phyloP scores from a whole-genome alignment of 1,140 invertebrate genomes.

The Centruroides sculpturatus region DNA sequence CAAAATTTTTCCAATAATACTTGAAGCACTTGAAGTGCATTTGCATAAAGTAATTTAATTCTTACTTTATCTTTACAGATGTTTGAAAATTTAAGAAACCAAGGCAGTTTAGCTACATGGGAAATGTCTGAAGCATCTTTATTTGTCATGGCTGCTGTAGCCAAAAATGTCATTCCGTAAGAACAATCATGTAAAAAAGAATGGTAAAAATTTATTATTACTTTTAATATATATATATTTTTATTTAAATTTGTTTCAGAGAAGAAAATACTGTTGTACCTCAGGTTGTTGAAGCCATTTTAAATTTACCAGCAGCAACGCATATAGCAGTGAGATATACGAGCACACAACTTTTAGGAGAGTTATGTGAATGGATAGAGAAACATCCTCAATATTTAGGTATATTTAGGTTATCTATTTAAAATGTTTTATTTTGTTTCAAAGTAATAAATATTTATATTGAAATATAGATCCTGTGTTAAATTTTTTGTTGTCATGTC shows the following conservation, averaged over 20 bases:
- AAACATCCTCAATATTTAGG: conserved; percentile 57
- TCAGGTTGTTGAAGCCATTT: conserved; percentile 78
- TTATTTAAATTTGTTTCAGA: conserved; percentile 33
- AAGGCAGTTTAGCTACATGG: conserved; percentile 49
- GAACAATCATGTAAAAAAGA: conserved; percentile 27
- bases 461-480: conserved; percentile 49
- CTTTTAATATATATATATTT: too few relatives aligned
- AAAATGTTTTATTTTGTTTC: conserved; percentile 1
- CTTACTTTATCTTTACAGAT: conserved; percentile 23
- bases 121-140: conserved; percentile 85
- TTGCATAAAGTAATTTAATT: too few relatives aligned
- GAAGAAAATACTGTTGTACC: conserved; percentile 83
- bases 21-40: too few relatives aligned
- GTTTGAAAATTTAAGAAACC: conserved; percentile 32
- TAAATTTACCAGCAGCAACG: conserved; percentile 63
- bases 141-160: conserved; percentile 89
- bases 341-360: conserved; percentile 73
- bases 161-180: conserved; percentile 90
- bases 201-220: too few relatives aligned
- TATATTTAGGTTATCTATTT: conserved; percentile 19
- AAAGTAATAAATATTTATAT: conserved; percentile 3
- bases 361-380: conserved; percentile 91
- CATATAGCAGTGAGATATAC: conserved; percentile 81
- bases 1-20: too few relatives aligned
- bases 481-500: conserved; percentile 55